Percentiles rank a stretch among this genome's conserved stretches.
phyloP scores from a whole-genome alignment of 92 coral and sea anemone species.

The Diadumene lineata region DNA sequence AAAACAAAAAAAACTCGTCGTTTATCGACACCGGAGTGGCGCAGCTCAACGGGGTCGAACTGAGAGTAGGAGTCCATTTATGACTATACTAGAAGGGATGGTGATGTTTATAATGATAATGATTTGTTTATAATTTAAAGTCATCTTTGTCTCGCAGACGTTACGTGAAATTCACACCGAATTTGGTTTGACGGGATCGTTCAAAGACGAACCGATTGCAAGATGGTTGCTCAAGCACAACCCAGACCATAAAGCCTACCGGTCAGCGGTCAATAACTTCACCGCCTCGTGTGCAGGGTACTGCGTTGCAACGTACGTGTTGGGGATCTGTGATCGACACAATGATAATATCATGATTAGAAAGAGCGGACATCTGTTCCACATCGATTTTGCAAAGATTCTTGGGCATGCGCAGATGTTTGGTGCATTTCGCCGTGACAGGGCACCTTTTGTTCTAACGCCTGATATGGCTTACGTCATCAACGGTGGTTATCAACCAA shows the following conservation, averaged over 20 bases:
- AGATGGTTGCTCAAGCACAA: constrained; percentile 92
- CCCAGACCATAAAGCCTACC: constrained; percentile 86
- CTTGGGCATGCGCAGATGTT: constrained; percentile 99
- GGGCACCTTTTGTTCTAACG: constrained; percentile 98
- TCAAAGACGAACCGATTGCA: constrained; percentile 93
- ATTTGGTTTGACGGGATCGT: constrained; percentile 92
- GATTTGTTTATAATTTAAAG: too few species aligned
- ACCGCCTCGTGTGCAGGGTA: constrained; percentile 98
- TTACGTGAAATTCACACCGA: constrained; percentile 97
- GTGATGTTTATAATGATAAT: too few species aligned
- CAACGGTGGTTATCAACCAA: constrained; percentile 97
- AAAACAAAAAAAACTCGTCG: too few species aligned
- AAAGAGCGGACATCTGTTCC: constrained; percentile 93
- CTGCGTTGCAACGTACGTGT: constrained; percentile 97
- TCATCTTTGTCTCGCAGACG: constrained; percentile 22
- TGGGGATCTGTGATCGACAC: constrained; percentile 98
- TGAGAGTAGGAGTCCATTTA: too few species aligned
- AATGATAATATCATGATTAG: constrained; percentile 98
- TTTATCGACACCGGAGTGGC: too few species aligned
- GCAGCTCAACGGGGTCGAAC: too few species aligned
- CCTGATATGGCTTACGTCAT: constrained; percentile 99
- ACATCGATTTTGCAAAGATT: constrained; percentile 97
- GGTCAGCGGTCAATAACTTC: constrained; percentile 94
- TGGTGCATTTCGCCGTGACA: constrained; percentile 95
- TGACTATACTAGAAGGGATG: too few species aligned